These are phyloP conservation scores for Chromis chromis DNA, from an alignment of 2,797 vertebrate species.

Conservation along the genomic window DNA sequence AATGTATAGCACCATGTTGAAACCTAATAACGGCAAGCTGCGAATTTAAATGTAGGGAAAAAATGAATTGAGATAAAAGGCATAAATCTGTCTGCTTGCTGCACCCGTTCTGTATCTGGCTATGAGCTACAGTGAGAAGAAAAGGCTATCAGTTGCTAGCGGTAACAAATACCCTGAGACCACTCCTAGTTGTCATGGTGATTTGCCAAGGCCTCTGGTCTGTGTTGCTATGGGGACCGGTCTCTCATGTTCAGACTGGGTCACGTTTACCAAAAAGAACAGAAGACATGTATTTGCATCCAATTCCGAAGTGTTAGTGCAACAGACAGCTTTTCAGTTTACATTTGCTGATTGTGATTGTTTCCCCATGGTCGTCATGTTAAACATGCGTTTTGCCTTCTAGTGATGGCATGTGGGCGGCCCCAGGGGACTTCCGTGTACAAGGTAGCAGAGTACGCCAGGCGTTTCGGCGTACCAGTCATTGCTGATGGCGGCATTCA, in stretches of 20 bases:
- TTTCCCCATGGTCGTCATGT: background rate
- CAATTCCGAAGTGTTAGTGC: background rate
- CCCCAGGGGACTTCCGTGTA: constrained; percentile 96
- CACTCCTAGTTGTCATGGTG: constrained; percentile 75
- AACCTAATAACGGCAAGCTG: background rate
- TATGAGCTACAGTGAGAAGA: constrained; percentile 19
- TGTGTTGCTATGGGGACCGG: constrained; percentile 72
- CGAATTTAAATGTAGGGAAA: background rate
- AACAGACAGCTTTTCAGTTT: background rate
- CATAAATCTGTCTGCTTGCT: background rate
- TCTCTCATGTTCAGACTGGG: constrained; percentile 47
- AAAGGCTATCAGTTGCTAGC: constrained; percentile 34
- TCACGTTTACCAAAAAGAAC: constrained; percentile 30
- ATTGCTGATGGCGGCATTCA: constrained; percentile 95
- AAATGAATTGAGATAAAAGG: background rate
- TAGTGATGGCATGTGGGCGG: constrained; percentile 95
- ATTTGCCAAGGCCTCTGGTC: constrained; percentile 61
- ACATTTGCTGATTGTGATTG: background rate
- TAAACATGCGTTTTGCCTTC: background rate
- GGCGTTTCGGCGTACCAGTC: constrained; percentile 94
- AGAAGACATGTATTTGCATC: background rate
- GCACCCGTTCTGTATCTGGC: background rate
- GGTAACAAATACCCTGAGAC: constrained; percentile 51
- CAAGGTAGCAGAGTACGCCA: constrained; percentile 94
- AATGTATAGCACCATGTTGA: too few species aligned